Evolutionary conservation across 2,888 invertebrate species (phyloP), one percentile per base, ranked within the genome.

Genomic region (Melieria omissa): DNA sequence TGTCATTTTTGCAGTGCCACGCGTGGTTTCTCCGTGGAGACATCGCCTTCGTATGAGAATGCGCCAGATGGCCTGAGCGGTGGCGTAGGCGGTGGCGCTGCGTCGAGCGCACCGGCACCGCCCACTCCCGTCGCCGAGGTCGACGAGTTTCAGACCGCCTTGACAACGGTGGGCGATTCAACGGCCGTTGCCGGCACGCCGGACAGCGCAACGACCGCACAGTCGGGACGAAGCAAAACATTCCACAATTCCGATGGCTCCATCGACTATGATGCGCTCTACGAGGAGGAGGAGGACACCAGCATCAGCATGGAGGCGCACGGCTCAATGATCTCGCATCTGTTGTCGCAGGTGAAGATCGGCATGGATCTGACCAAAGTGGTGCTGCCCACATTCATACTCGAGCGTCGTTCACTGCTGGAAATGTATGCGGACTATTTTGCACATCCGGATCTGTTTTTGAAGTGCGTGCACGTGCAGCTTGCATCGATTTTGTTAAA

Each of bases 391-490:
- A 99, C 99, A 44, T 99, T 99, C 85, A 99, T 99, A 80, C 88
- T 99, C 80, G 99, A 99, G 86, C 91, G 97, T 86, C 92, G 99
- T 75, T 99, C 99, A 0, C 90, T 99, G 54, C 89, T 99, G 62
- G 99, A 99, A 89, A 99, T 99, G 99, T 99, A 98, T 87, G 99
- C 99, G 64, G 99, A 99, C 88, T 99, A 99, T 86, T 98, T 99
- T 88, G 98, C 99, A 10, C 99, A 99, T 90, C 98, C 99, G 0
- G 98, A 99, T 88, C 91, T 98, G 81, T 99, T 99, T 88, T 90
- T 94, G 76, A 94, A 91, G 96, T 96, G 88, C 85, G 87, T 80
- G 42, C 0, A 9, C 0, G 12, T 1, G 4, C n/a, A 46, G 52
- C 29, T 44, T 64, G 10, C 5, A 9, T 8, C 9, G 1, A 10